phyloP scores from a whole-genome alignment of 2,888 invertebrate species.

The Tromatobia lineatoria region DNA sequence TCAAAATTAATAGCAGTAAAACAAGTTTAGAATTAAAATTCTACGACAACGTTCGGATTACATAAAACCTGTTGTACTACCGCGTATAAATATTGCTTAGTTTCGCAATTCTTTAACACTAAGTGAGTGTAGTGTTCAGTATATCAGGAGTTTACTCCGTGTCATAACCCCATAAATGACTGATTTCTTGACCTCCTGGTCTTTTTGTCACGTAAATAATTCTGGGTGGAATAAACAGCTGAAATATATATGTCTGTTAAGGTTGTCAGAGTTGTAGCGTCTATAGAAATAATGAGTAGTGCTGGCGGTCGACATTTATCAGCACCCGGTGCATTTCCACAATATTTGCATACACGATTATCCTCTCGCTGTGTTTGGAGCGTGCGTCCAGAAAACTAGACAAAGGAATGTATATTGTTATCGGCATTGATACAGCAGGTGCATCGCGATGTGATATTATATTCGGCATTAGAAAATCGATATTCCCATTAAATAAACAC shows the following conservation, averaged over 20 bases:
- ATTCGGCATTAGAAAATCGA: background rate
- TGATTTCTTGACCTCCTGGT: background rate
- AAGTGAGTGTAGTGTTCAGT: background rate
- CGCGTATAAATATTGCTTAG: background rate
- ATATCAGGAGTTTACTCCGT: background rate
- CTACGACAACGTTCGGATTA: no score
- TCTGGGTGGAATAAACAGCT: background rate
- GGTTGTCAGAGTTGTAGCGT: conserved; percentile 9
- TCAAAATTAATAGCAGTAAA: no score
- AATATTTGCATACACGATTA: conserved; percentile 1
- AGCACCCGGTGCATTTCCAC: background rate
- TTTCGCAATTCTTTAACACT: background rate
- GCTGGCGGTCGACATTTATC: conserved; percentile 12
- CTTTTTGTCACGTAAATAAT: conserved; percentile 1
- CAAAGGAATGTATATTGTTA: background rate
- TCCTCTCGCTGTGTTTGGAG: background rate
- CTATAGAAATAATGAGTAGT: conserved; percentile 53
- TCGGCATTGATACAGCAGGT: background rate
- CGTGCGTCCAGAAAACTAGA: background rate
- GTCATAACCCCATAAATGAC: background rate
- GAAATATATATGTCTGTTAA: background rate
- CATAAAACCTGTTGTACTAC: no score
- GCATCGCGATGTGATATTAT: background rate
- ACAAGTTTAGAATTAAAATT: no score
- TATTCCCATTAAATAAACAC: background rate